Conservation (phyloP, 2,888 invertebrate genomes). For the Himalopsyche kuldschensis region DNA sequence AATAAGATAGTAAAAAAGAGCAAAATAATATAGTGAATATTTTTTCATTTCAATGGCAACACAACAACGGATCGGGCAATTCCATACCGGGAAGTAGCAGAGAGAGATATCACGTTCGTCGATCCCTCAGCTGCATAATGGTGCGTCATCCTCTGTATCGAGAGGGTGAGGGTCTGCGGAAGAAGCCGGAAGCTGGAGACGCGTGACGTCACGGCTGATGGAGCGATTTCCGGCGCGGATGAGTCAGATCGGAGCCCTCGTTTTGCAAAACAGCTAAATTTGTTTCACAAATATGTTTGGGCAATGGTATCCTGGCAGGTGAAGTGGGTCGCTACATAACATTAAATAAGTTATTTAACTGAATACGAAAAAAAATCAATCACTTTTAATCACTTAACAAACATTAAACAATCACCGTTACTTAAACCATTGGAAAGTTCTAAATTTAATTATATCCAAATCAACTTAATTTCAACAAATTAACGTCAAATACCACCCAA, state of each 20-base stretch:
- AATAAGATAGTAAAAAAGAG: too few relatives aligned
- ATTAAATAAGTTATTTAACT: too few relatives aligned
- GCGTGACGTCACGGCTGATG: slow-evolving; percentile 36
- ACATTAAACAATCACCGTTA: too few relatives aligned
- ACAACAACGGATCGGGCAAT: neutral
- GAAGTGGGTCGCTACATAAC: too few relatives aligned
- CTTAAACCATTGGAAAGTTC: too few relatives aligned
- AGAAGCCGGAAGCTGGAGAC: slow-evolving; percentile 35
- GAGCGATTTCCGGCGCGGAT: slow-evolving; percentile 37
- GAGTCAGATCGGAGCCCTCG: slow-evolving; percentile 2
- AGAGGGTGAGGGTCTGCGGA: neutral
- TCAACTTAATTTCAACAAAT: too few relatives aligned
- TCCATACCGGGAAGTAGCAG: neutral
- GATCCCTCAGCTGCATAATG: neutral
- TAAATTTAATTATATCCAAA: too few relatives aligned
- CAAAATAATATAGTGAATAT: neutral
- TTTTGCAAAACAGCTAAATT: neutral
- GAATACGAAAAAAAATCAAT: too few relatives aligned
- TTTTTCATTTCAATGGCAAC: neutral
- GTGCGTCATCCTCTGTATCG: neutral
- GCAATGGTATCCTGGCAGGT: too few relatives aligned
- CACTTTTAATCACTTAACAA: too few relatives aligned
- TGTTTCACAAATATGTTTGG: too few relatives aligned
- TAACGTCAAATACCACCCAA: too few relatives aligned
- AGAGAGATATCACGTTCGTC: neutral